Base-by-base conservation (phyloP, 1,140 invertebrate genomes). In the Magallana angulata region DNA sequence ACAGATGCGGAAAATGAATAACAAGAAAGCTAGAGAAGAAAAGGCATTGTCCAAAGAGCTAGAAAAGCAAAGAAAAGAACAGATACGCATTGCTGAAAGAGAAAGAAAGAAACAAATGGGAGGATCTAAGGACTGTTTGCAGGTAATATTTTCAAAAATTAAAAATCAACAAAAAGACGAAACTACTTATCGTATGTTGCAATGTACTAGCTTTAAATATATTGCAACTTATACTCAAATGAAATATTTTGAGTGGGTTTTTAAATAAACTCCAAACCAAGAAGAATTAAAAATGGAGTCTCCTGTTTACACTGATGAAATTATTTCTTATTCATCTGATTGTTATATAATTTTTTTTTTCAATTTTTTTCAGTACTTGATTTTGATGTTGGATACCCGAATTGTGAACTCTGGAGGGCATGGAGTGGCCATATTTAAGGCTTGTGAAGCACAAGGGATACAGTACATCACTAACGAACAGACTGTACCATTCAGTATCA, bases 101-200 rank as follows among this genome's bases (percentile, higher is more conserved):
- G 89, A 91, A 82, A 89, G 88, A 48, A 91, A 92, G 76, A 92
- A 90, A 88, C 89, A 89, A 59, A 76, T 86, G 81, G 88, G 88
- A 56, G 71, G 59, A 58, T 85, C 62, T 11, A 85, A 85, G 18
- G 68, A 88, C 11, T 88, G 71, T 83, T 88, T 89, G 83, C 62
- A 88, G 87, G 87, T 88, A 80, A 64, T 3, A 36, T 3, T 36
- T 36, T n/a, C 5, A n/a, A 24, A 71, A 80, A n/a, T 1, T 84
- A 24, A 84, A n/a, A 85, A 36, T 56, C 12, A 68, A 57, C n/a
- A 56, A 1, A 57, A 59, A 86, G 7, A 30, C 24, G 4, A 56
- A 8, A 82, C 8, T 16, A 76, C 24, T 36, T 36, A 36, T 36
- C 18, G 6, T 62, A 82, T 9, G 30, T 57, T 60, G 18, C 5